Evolutionary conservation across 2,797 vertebrate species (phyloP), one percentile per base, ranked within the genome.

Genomic region (Phoxinus dragarum): DNA sequence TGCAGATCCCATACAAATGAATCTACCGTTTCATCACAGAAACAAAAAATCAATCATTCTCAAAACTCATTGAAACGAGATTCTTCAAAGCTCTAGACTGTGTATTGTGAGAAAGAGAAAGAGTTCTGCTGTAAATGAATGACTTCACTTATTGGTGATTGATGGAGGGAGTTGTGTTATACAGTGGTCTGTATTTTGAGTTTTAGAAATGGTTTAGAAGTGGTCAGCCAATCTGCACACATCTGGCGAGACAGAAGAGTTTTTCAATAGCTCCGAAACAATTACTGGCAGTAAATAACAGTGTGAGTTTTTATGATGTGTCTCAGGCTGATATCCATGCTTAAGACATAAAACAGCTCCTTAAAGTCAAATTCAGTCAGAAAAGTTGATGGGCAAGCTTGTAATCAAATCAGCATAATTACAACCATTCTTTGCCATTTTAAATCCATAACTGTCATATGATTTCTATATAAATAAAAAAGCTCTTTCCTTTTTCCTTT

Each of bases 281-380:
- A 82, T 84, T 80, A 74, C 82, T 85, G 85, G 81, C 80, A 83
- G 68, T 67, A 75, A 81, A 88, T 84, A 75, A 69, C 73, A 40
- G 66, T 71, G 69, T 68, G 23, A 42, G 17, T 42, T 79, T 88
- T 86, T 84, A 86, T 68, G 85, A 86, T 47, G 78, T 79, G 85
- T 81, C 56, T 84, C 69, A 82, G 85, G 67, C 85, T 75, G 64
- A 54, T 77, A 67, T 86, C 31, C 85, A 84, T 40, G 42, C n/a
- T 47, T 69, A 52, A 67, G 74, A 84, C 47, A 56, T 49, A 73
- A 84, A 87, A 67, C 68, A 74, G 81, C 75, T 66, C 75, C 68
- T 64, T 78, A 75, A 68, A 44, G 27, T 12, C 6, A 74, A 73
- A 49, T 64, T 47, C 56, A 4, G 14, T 52, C 31, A 44, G 11